phyloP scores from a whole-genome alignment of 2,888 invertebrate species.

The Epinotia ramella region DNA sequence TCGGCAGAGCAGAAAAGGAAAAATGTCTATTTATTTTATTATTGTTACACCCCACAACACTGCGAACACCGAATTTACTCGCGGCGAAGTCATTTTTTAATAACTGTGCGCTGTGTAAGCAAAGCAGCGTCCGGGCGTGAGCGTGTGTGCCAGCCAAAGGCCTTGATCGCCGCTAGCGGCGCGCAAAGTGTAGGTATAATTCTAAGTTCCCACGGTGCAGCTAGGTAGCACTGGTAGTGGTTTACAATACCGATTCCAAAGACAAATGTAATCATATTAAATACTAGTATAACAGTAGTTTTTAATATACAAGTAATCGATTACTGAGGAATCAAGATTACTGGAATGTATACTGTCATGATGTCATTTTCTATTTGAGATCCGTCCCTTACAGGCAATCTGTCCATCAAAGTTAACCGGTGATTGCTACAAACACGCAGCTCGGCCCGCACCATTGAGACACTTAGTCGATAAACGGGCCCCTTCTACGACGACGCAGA shows the following conservation, averaged over 20 bases:
- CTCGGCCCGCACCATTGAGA: slow-evolving; percentile 3
- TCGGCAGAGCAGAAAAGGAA: too few relatives aligned
- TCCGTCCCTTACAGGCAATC: neutral
- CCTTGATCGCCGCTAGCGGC: too few relatives aligned
- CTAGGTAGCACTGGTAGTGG: too few relatives aligned
- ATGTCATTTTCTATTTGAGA: neutral
- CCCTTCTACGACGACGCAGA: slow-evolving; percentile 22
- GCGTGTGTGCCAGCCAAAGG: too few relatives aligned
- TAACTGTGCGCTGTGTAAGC: too few relatives aligned
- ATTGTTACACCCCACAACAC: too few relatives aligned
- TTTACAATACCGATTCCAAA: neutral
- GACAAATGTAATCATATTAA: slow-evolving; percentile 17
- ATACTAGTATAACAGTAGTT: slow-evolving; percentile 13
- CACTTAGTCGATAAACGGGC: slow-evolving; percentile 32
- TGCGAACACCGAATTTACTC: too few relatives aligned
- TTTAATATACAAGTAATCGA: slow-evolving; percentile 12
- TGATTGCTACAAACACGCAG: slow-evolving; percentile 17
- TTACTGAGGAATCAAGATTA: slow-evolving; percentile 23
- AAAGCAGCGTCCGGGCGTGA: too few relatives aligned
- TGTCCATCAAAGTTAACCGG: slow-evolving; percentile 9
- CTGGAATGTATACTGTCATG: slow-evolving; percentile 2
- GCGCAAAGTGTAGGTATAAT: too few relatives aligned
- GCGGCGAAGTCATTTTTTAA: too few relatives aligned
- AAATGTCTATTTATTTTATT: too few relatives aligned
- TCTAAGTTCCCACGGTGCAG: too few relatives aligned